phyloP scores from a whole-genome alignment of 2,113 vertebrate species.

The Solenodon paradoxus region DNA sequence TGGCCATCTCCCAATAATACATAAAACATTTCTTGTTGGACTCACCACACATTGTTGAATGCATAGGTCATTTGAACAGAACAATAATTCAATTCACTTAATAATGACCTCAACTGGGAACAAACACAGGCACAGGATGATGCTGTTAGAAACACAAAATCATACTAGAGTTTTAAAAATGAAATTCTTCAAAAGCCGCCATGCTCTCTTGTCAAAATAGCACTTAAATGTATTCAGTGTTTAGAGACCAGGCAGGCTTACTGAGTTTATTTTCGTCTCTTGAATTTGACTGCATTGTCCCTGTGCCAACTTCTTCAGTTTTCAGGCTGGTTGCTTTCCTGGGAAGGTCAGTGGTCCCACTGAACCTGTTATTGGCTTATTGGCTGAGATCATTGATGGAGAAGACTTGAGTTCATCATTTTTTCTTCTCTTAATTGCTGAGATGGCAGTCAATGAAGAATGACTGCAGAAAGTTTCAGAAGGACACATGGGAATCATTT shows the following conservation, averaged over 20 bases:
- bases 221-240: conserved; percentile 65
- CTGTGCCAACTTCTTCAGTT: conserved; percentile 27
- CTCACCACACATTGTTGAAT: conserved; percentile 53
- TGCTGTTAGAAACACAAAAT: conserved; percentile 52
- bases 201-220: conserved; percentile 72
- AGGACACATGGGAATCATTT: conserved; percentile 48
- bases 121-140: conserved; percentile 48
- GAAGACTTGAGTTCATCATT: conserved; percentile 56
- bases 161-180: conserved; percentile 57
- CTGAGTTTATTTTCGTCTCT: conserved; percentile 65
- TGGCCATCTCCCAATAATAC: conserved; percentile 73
- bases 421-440: conserved; percentile 38
- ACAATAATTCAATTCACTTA: conserved; percentile 66
- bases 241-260: conserved; percentile 58
- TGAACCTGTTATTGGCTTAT: conserved; percentile 28
- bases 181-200: conserved; percentile 62
- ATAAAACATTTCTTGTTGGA: conserved; percentile 70
- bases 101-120: conserved; percentile 61
- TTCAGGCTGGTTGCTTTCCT: conserved; percentile 25
- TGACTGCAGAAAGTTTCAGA: conserved; percentile 50
- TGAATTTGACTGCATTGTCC: conserved; percentile 46
- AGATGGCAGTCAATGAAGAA: conserved; percentile 43
- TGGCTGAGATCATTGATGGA: conserved; percentile 43
- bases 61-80: conserved; percentile 54
- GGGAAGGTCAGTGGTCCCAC: conserved; percentile 39